Base-by-base conservation (phyloP, 2,113 vertebrate genomes). In the Passer domesticus region DNA sequence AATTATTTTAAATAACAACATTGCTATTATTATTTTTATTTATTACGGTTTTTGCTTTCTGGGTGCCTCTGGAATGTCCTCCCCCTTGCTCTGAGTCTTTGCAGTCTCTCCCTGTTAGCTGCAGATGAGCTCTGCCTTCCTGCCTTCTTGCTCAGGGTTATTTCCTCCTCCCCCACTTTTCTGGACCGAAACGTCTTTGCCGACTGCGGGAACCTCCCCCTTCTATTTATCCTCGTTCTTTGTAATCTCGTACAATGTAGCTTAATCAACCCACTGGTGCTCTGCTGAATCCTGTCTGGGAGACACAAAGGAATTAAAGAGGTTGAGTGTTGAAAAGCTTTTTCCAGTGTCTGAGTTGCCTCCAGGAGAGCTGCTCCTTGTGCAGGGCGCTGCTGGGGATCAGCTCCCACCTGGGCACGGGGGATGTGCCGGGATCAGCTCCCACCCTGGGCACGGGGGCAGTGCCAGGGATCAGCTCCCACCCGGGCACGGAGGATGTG, bases 251-350 rank as follows among this genome's bases (percentile, higher is more conserved):
- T 39, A 60, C 81, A 79, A 49, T 58, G 59, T 4, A 15, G 87
- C 74, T 91, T 86, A 72, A 76, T 94, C 87, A 79, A 39, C 80
- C 83, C 69, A 11, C 64, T 56, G 72, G 75, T 80, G 88, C 82
- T 88, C 37, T 17, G 73, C 76, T 87, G 76, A 67, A 52, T 94
- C 64, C 89, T 41, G 86, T 31, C 89, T 75, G 87, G 66, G 83
- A 94, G 77, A 63, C 73, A 64, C 92, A 75, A 75, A 92, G 58
- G 73, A 87, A 81, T 83, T 75, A 22, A 72, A 92, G 83, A 60
- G 19, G 55, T 24, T 0, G 43, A 52, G 59, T 60, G 63, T 23
- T 31, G 79, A 24, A 58, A 76, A 77, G 89, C 94, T 88, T 74
- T 74, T 58, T 9, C 27, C 33, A 20, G 56, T 4, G 47, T 37